These are phyloP conservation scores for Linnaemya tessellans DNA, from an alignment of 2,888 invertebrate species.

Conservation along the genomic window DNA sequence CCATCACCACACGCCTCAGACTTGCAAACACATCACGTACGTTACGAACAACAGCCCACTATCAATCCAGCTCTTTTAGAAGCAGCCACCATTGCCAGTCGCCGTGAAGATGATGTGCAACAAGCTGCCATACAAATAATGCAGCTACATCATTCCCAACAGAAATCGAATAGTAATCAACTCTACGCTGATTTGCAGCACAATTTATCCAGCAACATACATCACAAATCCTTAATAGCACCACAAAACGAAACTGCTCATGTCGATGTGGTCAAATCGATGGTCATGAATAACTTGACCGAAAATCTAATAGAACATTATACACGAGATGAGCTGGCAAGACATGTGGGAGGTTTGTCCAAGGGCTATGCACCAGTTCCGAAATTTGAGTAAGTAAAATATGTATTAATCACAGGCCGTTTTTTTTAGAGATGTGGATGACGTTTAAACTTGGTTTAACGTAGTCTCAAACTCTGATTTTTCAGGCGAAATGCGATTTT, in stretches of 20 bases:
- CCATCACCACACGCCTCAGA: slow-evolving; percentile 42
- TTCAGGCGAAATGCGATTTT: too few species aligned
- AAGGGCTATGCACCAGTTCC: slow-evolving; percentile 82
- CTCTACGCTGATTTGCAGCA: slow-evolving; percentile 72
- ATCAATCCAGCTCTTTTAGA: slow-evolving; percentile 83
- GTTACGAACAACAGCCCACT: slow-evolving; percentile 74
- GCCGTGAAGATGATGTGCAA: slow-evolving; percentile 76
- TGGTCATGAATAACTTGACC: slow-evolving; percentile 76
- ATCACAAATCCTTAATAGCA: slow-evolving; percentile 48
- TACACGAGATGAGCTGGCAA: slow-evolving; percentile 78
- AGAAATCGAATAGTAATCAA: slow-evolving; percentile 64
- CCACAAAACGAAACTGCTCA: slow-evolving; percentile 35
- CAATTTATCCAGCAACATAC: slow-evolving; percentile 52
- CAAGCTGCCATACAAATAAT: slow-evolving; percentile 78
- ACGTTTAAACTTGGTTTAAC: too few species aligned
- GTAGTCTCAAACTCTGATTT: too few species aligned
- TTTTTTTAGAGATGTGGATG: too few species aligned
- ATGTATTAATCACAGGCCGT: too few species aligned
- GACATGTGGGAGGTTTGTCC: slow-evolving; percentile 76
- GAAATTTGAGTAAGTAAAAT: slow-evolving; percentile 81
- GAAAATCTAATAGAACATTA: slow-evolving; percentile 80
- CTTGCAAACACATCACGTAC: slow-evolving; percentile 43
- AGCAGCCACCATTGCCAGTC: slow-evolving; percentile 82
- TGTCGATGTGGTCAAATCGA: slow-evolving; percentile 24
- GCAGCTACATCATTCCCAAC: slow-evolving; percentile 75